Evolutionary conservation across 1,140 invertebrate genomes (phyloP).

Genomic region (Drosophila sproati): DNA sequence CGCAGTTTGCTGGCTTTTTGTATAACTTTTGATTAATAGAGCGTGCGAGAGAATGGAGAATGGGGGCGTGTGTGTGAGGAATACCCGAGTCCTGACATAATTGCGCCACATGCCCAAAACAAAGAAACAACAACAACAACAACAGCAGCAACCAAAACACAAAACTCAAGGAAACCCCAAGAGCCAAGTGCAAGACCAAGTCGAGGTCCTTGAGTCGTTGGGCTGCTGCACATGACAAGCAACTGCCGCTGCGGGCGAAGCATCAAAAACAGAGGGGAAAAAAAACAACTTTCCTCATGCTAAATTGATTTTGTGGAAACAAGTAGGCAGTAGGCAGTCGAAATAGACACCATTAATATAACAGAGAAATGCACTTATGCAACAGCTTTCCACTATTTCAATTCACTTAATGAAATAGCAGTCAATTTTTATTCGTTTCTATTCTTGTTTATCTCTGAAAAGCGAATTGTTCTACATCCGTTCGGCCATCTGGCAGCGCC

Average conservation of each 20-base stretch:
- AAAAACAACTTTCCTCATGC: constrained; percentile 67
- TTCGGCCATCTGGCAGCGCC: constrained; percentile 32
- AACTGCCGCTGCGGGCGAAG: constrained; percentile 19
- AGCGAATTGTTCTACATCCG: constrained; percentile 31
- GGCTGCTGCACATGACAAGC: constrained; percentile 66
- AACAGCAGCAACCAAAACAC: constrained; percentile 13
- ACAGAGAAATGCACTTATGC: constrained; percentile 80
- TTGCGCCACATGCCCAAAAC: constrained; percentile 61
- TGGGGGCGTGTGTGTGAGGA: constrained; percentile 46
- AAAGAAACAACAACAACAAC: background rate
- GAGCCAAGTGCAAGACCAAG: constrained; percentile 33
- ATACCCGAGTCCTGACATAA: constrained; percentile 49
- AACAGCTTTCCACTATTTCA: constrained; percentile 56
- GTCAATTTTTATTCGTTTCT: background rate
- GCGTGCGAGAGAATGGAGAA: constrained; percentile 23
- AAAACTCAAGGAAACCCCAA: constrained; percentile 11
- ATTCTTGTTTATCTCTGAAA: constrained; percentile 4
- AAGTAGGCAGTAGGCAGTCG: constrained; percentile 28
- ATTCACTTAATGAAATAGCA: constrained; percentile 36
- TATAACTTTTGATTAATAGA: constrained; percentile 82
- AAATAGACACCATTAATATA: constrained; percentile 57
- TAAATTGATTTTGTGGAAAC: constrained; percentile 80
- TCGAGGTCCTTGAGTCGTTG: constrained; percentile 13
- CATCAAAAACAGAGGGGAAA: constrained; percentile 15
- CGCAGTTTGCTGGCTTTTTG: constrained; percentile 77